Evolutionary conservation across 2,888 invertebrate genomes (phyloP).

Genomic region (Dasysyrphus albostriatus): DNA sequence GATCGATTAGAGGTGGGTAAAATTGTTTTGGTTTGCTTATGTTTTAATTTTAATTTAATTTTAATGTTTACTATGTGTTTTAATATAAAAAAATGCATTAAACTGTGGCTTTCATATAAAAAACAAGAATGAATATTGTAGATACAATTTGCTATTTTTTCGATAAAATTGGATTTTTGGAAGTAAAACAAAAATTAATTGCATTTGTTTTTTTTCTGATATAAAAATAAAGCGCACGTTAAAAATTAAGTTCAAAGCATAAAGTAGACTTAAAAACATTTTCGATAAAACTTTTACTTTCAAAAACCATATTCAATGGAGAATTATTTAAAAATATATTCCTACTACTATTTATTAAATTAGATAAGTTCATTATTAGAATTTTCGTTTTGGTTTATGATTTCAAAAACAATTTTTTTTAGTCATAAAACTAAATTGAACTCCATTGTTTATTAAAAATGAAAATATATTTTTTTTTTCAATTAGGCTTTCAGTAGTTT

Average conservation of each 20-base stretch:
- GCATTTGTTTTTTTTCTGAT: conserved; percentile 16
- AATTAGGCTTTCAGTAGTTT: conserved; percentile 66
- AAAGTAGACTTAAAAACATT: conserved; percentile 27
- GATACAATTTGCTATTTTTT: conserved; percentile 19
- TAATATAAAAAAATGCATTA: conserved; percentile 50
- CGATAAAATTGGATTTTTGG: conserved; percentile 53
- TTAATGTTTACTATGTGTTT: conserved; percentile 54
- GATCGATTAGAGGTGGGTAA: conserved; percentile 97
- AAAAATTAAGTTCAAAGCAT: conserved; percentile 20
- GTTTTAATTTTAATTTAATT: conserved; percentile 58
- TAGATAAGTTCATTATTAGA: neutral
- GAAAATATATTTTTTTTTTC: conserved; percentile 28
- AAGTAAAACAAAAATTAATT: conserved; percentile 52
- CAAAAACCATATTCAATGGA: conserved; percentile 50
- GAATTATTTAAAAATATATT: conserved; percentile 30
- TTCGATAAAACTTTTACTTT: conserved; percentile 53
- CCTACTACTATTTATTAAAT: neutral
- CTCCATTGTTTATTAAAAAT: conserved; percentile 48
- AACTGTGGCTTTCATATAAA: conserved; percentile 59
- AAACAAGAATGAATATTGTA: conserved; percentile 60
- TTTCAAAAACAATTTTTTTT: neutral
- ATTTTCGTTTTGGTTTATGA: neutral
- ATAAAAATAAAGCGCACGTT: conserved; percentile 5
- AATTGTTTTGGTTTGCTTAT: conserved; percentile 45
- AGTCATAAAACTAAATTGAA: neutral